Evolutionary conservation across 1,140 invertebrate species (phyloP).

Genomic region (Rhynchophorus ferrugineus): DNA sequence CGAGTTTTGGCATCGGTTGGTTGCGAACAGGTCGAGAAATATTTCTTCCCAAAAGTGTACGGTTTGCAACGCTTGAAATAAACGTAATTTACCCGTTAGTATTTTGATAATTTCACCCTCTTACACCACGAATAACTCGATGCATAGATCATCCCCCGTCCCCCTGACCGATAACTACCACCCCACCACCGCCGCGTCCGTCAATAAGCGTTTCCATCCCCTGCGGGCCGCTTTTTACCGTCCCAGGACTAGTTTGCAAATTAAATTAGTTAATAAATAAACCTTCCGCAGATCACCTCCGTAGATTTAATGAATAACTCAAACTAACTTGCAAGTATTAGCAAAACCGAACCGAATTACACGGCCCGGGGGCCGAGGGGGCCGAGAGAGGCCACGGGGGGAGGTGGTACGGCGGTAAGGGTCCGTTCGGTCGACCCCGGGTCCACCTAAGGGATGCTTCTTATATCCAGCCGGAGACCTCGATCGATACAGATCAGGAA

Average conservation of each 20-base stretch:
- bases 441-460: conserved; percentile 40
- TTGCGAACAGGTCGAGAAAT: no score
- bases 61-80: no score
- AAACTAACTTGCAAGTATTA: conserved; percentile 27
- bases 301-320: conserved; percentile 25
- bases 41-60: no score
- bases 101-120: no score
- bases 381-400: conserved; percentile 8
- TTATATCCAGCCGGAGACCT: conserved; percentile 36
- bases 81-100: no score
- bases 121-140: no score
- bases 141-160: no score
- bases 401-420: conserved; percentile 13
- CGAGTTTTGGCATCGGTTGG: no score
- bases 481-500: conserved; percentile 42
- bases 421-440: neutral
- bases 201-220: neutral
- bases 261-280: conserved; percentile 27
- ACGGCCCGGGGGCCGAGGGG: conserved; percentile 11
- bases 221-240: neutral
- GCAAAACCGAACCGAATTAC: conserved; percentile 29
- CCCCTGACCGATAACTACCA: no score
- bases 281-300: conserved; percentile 23
- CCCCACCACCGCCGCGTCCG: no score
- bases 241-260: conserved; percentile 23